These are phyloP conservation scores for Chiridota heheva DNA, from an alignment of 35 echinoderm and acorn worm genomes.

Conservation along the genomic window DNA sequence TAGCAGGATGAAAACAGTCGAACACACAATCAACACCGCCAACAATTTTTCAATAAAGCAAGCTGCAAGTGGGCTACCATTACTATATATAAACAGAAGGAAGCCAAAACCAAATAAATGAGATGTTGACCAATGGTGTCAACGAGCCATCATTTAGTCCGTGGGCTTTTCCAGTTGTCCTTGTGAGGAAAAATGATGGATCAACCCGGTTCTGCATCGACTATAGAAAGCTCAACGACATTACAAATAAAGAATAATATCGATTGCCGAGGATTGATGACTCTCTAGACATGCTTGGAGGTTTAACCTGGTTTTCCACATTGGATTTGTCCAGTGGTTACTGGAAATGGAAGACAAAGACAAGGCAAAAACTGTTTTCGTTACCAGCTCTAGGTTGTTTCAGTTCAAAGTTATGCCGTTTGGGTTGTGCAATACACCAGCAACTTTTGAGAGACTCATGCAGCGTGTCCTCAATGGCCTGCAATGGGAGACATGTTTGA, in stretches of 20 bases:
- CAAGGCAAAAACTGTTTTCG: constrained; percentile 49
- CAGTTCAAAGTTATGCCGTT: constrained; percentile 47
- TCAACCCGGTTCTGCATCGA: constrained; percentile 37
- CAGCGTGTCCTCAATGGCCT: background rate
- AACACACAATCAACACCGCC: constrained; percentile 43
- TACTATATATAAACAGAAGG: constrained; percentile 43
- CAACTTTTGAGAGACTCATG: constrained; percentile 14
- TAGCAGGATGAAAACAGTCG: constrained; percentile 7
- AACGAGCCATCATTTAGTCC: constrained; percentile 37
- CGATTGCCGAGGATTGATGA: constrained; percentile 50
- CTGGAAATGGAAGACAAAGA: constrained; percentile 29
- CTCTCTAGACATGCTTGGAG: constrained; percentile 25
- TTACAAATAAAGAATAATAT: constrained; percentile 42
- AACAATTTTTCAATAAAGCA: constrained; percentile 28
- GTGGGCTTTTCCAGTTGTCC: constrained; percentile 27
- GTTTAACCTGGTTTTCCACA: constrained; percentile 33
- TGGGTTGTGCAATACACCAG: background rate
- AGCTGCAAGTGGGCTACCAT: background rate
- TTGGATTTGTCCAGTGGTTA: constrained; percentile 57
- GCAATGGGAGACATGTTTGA: constrained; percentile 14
- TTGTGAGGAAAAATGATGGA: constrained; percentile 50
- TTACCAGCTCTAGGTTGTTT: constrained; percentile 18
- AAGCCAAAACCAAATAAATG: constrained; percentile 13
- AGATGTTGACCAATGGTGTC: constrained; percentile 17
- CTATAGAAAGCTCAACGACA: constrained; percentile 45